phyloP scores from a whole-genome alignment of 1,140 invertebrate species.

The Tetramorium parvispinum region DNA sequence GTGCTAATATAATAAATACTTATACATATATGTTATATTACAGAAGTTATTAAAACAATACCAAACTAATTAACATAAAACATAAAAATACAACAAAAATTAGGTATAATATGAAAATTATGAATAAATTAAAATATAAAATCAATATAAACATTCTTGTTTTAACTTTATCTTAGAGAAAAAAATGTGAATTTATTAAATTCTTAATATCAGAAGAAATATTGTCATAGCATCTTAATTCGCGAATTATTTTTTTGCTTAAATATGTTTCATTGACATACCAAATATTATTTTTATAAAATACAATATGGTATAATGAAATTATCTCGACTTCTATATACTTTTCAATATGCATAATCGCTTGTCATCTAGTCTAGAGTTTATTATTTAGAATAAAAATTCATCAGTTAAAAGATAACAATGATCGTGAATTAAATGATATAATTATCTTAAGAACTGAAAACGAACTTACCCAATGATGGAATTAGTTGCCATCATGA shows the following conservation, averaged over 20 bases:
- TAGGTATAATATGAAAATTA: not conserved
- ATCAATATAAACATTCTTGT: not conserved
- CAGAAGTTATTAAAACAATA: constrained; percentile 33
- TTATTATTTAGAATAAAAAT: not conserved
- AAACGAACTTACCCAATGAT: constrained; percentile 89
- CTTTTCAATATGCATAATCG: not conserved
- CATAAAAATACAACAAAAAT: not conserved
- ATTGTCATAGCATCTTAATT: not conserved
- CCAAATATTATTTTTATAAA: not conserved
- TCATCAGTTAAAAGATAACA: not conserved
- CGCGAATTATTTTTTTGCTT: not conserved
- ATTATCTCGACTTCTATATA: not conserved
- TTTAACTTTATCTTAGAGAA: constrained; percentile 2
- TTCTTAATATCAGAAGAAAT: not conserved
- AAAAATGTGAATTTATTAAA: not conserved
- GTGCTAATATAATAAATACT: not conserved
- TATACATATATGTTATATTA: not conserved
- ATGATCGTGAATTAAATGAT: not conserved
- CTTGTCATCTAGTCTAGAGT: not conserved
- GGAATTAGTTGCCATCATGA: constrained; percentile 96
- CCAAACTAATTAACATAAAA: constrained; percentile 1
- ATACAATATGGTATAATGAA: not conserved
- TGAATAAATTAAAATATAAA: not conserved
- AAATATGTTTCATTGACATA: not conserved
- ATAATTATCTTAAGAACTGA: not conserved